Percentiles rank a stretch among this genome's conserved stretches.
Conservation (phyloP, 2,888 invertebrate species). For the Caenorhabditis sp. region DNA sequence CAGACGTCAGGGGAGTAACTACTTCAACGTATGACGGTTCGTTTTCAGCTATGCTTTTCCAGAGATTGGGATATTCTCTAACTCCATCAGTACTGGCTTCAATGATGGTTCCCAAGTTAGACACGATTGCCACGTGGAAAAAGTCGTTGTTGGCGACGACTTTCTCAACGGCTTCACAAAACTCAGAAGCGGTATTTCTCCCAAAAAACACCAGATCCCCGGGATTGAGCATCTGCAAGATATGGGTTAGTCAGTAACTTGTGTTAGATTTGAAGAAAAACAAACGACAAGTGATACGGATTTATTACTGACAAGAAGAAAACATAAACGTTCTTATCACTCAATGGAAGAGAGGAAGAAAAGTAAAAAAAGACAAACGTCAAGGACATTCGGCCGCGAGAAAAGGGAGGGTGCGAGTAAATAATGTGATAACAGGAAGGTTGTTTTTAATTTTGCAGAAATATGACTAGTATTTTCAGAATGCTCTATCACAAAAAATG, state of each 20-base stretch:
- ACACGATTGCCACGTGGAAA: slow-evolving; percentile 57
- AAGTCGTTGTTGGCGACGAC: slow-evolving; percentile 20
- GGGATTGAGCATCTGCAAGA: slow-evolving; percentile 35
- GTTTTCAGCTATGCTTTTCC: slow-evolving; percentile 32
- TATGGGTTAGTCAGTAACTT: background rate
- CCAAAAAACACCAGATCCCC: slow-evolving; percentile 59
- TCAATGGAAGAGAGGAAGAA: background rate
- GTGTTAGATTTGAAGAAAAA: background rate
- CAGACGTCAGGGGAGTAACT: background rate
- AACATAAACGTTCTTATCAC: background rate
- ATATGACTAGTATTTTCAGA: no score
- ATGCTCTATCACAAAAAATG: background rate
- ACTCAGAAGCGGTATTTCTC: slow-evolving; percentile 20
- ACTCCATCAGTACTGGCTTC: slow-evolving; percentile 58
- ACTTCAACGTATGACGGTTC: slow-evolving; percentile 51
- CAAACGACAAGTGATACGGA: background rate
- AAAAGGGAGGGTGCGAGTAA: background rate
- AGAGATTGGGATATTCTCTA: slow-evolving; percentile 16
- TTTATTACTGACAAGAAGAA: background rate
- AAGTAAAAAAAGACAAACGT: background rate
- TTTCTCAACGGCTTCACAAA: slow-evolving; percentile 39
- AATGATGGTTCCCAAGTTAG: slow-evolving; percentile 23
- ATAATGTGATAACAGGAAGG: background rate
- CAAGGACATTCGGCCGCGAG: no score
- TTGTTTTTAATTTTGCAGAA: no score